These are phyloP conservation scores for Orthonychiurus folsomi DNA, from an alignment of 2,888 invertebrate genomes.

Conservation along the genomic window DNA sequence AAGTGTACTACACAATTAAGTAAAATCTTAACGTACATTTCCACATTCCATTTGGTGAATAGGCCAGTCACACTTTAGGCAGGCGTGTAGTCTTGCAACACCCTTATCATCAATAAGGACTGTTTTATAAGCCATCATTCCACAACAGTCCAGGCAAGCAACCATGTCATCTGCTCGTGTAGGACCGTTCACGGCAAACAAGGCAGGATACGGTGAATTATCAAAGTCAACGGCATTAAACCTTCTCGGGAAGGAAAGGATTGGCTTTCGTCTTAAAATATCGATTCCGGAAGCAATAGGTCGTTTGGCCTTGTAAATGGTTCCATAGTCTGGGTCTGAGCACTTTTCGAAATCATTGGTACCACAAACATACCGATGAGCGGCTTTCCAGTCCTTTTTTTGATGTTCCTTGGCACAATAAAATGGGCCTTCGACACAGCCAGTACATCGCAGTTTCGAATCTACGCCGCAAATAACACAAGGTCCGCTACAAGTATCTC, in stretches of 20 bases:
- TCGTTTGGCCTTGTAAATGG: not conserved
- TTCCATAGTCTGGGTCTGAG: not conserved
- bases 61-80: not conserved
- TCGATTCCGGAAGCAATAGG: not conserved
- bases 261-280: not conserved
- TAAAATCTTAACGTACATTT: too few relatives aligned
- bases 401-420: constrained; percentile 5
- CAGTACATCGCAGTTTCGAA: not conserved
- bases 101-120: not conserved
- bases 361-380: not conserved
- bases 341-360: not conserved
- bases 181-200: not conserved
- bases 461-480: not conserved
- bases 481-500: too few relatives aligned
- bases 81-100: not conserved
- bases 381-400: constrained; percentile 3
- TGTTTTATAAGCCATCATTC: not conserved
- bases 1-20: too few relatives aligned
- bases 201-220: not conserved
- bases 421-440: not conserved
- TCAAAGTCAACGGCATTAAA: not conserved
- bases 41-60: not conserved
- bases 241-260: not conserved
- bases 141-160: not conserved
- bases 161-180: not conserved